Conservation (phyloP, 2,888 invertebrate species). For the Eilema depressum region DNA sequence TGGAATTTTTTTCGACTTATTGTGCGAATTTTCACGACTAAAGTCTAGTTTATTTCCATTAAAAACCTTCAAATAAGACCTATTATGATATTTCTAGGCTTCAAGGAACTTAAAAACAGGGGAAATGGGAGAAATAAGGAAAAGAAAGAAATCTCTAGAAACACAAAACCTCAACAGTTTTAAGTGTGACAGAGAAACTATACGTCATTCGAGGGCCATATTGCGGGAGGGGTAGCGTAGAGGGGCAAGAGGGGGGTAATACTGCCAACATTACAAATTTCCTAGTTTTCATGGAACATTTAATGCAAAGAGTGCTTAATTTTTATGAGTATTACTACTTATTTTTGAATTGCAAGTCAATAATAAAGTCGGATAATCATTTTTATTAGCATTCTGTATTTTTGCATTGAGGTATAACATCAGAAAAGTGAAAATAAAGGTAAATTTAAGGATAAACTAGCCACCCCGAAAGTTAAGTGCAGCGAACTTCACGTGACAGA, state of each 20-base stretch:
- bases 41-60: constrained; percentile 10
- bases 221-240: constrained; percentile 50
- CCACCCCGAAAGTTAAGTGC: constrained; percentile 51
- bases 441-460: constrained; percentile 43
- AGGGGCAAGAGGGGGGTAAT: constrained; percentile 55
- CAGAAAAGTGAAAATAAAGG: constrained; percentile 31
- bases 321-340: neutral
- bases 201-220: constrained; percentile 63
- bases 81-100: neutral
- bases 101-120: constrained; percentile 17
- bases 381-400: neutral
- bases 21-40: constrained; percentile 15
- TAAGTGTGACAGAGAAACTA: constrained; percentile 46
- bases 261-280: constrained; percentile 60
- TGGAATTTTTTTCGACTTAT: constrained; percentile 62
- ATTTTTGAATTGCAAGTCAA: neutral
- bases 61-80: constrained; percentile 1
- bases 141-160: constrained; percentile 67
- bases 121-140: constrained; percentile 37
- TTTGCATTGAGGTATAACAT: neutral
- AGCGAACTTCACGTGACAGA: constrained; percentile 70
- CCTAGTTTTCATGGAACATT: constrained; percentile 40
- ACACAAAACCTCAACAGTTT: constrained; percentile 80
- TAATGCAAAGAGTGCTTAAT: neutral
- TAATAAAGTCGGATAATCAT: neutral